These are phyloP conservation scores for Chaetophractus vellerosus DNA, from an alignment of 2,797 vertebrate species.

Conservation along the genomic window DNA sequence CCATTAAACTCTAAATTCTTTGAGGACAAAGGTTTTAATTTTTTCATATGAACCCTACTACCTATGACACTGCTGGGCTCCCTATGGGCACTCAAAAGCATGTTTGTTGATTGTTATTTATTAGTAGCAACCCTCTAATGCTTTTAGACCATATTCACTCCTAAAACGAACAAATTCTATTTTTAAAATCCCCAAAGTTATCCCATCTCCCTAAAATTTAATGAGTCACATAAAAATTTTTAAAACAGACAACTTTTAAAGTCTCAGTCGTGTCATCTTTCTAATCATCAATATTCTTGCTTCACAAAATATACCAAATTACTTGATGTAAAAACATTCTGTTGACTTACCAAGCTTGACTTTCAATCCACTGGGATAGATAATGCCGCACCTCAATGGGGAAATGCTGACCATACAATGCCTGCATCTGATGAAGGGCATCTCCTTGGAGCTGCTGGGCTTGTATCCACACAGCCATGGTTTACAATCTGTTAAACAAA, in stretches of 20 bases:
- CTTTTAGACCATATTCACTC: slow-evolving; percentile 34
- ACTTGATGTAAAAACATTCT: background rate
- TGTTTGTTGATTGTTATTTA: background rate
- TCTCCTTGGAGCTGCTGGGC: slow-evolving; percentile 99
- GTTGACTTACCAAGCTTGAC: slow-evolving; percentile 94
- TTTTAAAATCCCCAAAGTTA: slow-evolving; percentile 15
- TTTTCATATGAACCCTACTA: background rate
- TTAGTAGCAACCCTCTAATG: background rate
- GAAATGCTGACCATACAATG: slow-evolving; percentile 98
- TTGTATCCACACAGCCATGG: slow-evolving; percentile 98
- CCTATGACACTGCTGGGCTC: background rate
- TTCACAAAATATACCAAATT: background rate
- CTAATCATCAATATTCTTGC: background rate
- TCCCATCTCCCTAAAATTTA: slow-evolving; percentile 37
- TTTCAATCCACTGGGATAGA: slow-evolving; percentile 97
- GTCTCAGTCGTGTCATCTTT: background rate
- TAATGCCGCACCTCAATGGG: slow-evolving; percentile 99
- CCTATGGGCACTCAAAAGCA: background rate
- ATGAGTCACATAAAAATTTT: background rate
- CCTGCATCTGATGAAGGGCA: slow-evolving; percentile 98
- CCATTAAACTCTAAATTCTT: background rate
- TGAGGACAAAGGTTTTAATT: background rate
- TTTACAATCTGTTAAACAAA: slow-evolving; percentile 89
- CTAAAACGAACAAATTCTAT: background rate
- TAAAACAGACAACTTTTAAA: slow-evolving; percentile 6